Evolutionary conservation across 2,888 invertebrate genomes (phyloP), one percentile per base, ranked within the genome.

Genomic region (Drosophila atripex): DNA sequence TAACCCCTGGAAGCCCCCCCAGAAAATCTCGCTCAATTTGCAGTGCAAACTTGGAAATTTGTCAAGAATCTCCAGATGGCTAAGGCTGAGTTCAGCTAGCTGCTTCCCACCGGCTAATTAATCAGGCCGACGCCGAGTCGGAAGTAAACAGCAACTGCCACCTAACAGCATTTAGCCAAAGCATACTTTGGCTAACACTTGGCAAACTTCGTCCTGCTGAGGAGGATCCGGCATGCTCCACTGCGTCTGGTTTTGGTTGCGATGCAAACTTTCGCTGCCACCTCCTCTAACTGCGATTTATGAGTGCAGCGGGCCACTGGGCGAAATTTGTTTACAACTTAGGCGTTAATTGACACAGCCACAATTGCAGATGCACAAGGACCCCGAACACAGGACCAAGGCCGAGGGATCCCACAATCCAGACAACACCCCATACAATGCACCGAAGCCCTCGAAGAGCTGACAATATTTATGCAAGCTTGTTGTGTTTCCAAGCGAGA

Each of bases 301-400:
- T 83, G 82, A 83, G 76, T 80, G 80, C 80, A 82, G 52, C 71
- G 82, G 69, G 78, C 80, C 84, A 84, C 80, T 73, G 65, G 69
- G 66, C 71, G 55, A 82, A 87, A 84, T 84, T 84, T 87, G 77
- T 85, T 87, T 87, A 84, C 86, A 87, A 82, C 88, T 87, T 84
- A 76, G 85, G 86, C 79, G 84, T 82, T 84, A 83, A 83, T 83
- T 87, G 78, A 88, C 86, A 86, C 72, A 70, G 69, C 64, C 61
- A 65, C 61, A 76, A 52, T 50, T 50, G 28, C 32, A 63, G 28
- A 41, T 39, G 45, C 28, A 55, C 53, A 58, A 47, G 60, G 51
- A 46, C 43, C 58, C 25, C 6, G 7, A 25, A 1, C 25, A 25
- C 51, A 32, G 49, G 21, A 68, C 59, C 70, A 54, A 59, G 64